These are phyloP conservation scores for Melanocharis versteri DNA, from an alignment of 2,113 vertebrate genomes.

Conservation along the genomic window DNA sequence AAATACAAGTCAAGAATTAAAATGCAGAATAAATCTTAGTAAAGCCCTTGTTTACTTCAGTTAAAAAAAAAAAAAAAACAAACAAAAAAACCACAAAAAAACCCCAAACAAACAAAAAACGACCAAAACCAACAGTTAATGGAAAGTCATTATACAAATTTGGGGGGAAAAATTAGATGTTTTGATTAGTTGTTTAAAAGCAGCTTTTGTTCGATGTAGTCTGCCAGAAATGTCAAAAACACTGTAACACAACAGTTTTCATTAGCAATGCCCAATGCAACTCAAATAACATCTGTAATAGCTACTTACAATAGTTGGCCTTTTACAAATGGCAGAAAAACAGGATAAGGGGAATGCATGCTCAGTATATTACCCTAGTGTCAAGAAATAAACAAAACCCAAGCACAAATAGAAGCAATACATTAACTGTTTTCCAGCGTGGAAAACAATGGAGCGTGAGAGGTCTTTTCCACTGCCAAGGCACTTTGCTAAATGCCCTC, in stretches of 20 bases:
- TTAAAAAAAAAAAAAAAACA: background rate
- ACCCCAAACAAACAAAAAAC: background rate
- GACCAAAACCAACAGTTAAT: background rate
- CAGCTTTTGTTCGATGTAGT: background rate
- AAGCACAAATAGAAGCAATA: background rate
- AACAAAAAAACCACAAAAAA: no score
- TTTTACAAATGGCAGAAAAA: conserved; percentile 22
- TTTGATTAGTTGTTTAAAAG: background rate
- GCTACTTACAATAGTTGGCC: background rate
- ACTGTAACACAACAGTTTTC: background rate
- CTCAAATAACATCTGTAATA: conserved; percentile 3
- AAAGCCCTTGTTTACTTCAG: background rate
- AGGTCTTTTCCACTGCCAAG: background rate
- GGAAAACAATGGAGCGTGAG: background rate
- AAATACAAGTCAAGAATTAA: background rate
- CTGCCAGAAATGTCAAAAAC: conserved; percentile 28
- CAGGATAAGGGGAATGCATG: background rate
- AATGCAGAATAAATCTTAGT: background rate
- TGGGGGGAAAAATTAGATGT: background rate
- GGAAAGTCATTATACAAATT: background rate
- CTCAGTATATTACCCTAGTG: background rate
- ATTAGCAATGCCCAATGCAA: background rate
- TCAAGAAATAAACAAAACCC: conserved; percentile 15
- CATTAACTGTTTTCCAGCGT: conserved; percentile 2
- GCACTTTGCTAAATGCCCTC: conserved; percentile 39